Evolutionary conservation across 2,113 vertebrate species (phyloP).

Genomic region (Caloenas nicobarica): DNA sequence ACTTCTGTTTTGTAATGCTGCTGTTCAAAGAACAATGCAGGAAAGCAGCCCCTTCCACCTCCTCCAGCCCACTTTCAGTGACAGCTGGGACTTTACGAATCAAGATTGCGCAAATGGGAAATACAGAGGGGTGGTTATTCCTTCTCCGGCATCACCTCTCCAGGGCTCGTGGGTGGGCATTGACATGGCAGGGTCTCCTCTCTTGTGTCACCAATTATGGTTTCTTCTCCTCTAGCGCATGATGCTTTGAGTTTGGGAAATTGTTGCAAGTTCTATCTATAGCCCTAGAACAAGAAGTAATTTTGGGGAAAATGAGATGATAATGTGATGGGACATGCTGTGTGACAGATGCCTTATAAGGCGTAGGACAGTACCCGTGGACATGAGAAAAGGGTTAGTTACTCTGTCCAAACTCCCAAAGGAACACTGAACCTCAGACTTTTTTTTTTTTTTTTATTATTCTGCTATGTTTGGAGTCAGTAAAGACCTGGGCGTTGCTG

Average conservation of each 20-base stretch:
- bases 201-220: accelerated
- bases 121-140: accelerated
- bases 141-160: accelerated
- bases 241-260: not conserved
- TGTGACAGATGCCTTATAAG: not conserved
- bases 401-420: not conserved
- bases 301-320: not conserved
- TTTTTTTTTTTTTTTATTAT: not conserved
- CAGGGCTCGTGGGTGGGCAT: not conserved
- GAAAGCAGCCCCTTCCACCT: not conserved
- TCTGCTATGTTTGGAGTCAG: not conserved
- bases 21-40: not conserved
- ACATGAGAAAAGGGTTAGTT: not conserved
- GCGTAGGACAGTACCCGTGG: not conserved
- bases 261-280: not conserved
- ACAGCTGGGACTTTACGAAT: not conserved
- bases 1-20: not conserved
- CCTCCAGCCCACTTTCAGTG: not conserved
- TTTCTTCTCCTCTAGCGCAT: not conserved
- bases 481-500: not conserved
- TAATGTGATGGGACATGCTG: not conserved
- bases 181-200: not conserved
- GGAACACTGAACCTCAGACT: not conserved
- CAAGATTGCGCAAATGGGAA: not conserved
- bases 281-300: not conserved